phyloP scores from a whole-genome alignment of 2,888 invertebrate genomes.

The Fragum fragum region DNA sequence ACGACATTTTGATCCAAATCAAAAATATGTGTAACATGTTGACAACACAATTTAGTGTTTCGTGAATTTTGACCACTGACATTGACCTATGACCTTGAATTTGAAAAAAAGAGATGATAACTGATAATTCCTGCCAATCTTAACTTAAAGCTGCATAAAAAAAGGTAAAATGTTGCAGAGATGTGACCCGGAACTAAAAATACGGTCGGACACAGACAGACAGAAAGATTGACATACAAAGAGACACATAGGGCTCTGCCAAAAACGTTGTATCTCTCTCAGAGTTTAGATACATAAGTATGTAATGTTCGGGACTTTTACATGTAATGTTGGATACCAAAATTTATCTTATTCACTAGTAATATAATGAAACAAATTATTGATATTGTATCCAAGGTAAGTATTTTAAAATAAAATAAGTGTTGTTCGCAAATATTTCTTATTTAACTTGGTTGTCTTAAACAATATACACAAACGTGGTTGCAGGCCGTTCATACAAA shows the following conservation, averaged over 20 bases:
- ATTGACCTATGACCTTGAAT: neutral
- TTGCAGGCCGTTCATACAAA: neutral
- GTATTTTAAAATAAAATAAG: neutral
- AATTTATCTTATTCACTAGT: neutral
- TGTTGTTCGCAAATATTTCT: neutral
- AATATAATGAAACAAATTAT: neutral
- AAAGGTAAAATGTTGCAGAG: neutral
- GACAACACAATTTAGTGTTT: neutral
- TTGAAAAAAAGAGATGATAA: neutral
- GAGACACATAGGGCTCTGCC: neutral
- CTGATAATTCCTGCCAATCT: no score
- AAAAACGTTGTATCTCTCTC: neutral
- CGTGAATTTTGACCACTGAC: neutral
- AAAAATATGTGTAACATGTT: neutral
- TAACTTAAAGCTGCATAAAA: no score
- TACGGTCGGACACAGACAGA: neutral
- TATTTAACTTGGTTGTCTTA: neutral
- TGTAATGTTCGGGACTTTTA: conserved; percentile 23
- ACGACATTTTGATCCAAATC: neutral
- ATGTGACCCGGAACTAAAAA: neutral
- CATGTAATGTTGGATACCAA: no score
- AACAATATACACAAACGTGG: neutral
- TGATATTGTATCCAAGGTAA: neutral
- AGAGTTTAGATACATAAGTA: conserved; percentile 9
- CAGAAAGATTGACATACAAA: neutral